Base-by-base conservation (phyloP, 2,113 vertebrate species). In the Laticauda colubrina region DNA sequence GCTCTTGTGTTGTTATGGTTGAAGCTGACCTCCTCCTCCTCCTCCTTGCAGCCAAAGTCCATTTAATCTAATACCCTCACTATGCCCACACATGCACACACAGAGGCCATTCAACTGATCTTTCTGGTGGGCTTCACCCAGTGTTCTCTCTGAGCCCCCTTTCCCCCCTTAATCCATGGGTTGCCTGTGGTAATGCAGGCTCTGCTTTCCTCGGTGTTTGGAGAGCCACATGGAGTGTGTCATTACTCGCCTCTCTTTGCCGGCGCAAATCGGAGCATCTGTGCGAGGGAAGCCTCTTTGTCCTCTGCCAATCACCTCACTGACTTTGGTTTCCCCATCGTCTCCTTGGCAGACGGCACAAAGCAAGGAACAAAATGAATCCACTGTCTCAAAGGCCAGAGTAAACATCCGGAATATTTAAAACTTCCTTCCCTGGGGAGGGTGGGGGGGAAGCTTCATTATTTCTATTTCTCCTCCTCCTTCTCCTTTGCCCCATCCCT, bases 391-490 rank as follows among this genome's bases (percentile, higher is more conserved):
- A 39, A 64, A 55, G 56, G 81, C 45, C 48, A 87, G 48, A 12
- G 54, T 93, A 87, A 90, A 93, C 81, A 93, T 90, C 89, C 48
- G 34, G n/a, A 51, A 87, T 69, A 43, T 87, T 64, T 39, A 90
- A 90, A 93, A 85, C 29, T 14, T 15, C 87, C 29, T 24, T 54
- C 51, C 12, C 4, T 48, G 6, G 48, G 26, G 34, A 39, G 59
- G 3, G 0, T 18, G 48, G 8, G 8, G 55, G 54, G 64, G 21
- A 88, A 21, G 26, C 4, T 24, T 92, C 12, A 2, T 51, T 51
- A 51, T 51, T 93, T 21, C 39, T 51, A 51, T 9, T 93, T 21
- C 39, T 54, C 20, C 20, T 3, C 2, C 23, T 59, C 23, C 23
- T 59, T 3, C 2, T 57, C 6, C 2, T 59, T 48, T 48, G 48